Conservation (phyloP, 2,888 invertebrate genomes). For the Pseudeuparius sepicola region DNA sequence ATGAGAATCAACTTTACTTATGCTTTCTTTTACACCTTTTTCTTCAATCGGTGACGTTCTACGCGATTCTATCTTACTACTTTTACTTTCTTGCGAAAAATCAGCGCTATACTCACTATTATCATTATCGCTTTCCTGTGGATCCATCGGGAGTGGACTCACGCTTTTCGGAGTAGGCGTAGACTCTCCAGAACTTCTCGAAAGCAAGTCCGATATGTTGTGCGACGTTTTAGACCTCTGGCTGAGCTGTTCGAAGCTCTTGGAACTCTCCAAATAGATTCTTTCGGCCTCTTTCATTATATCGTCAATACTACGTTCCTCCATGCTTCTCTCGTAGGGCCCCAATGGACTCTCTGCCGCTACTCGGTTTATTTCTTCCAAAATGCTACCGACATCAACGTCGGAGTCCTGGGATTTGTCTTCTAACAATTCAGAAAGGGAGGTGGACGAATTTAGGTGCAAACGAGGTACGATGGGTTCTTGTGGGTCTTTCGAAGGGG, state of each 20-base stretch:
- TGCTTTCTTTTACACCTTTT: too few relatives aligned
- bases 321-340: conserved; percentile 37
- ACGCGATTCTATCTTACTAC: too few relatives aligned
- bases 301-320: conserved; percentile 48
- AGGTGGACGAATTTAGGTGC: not conserved
- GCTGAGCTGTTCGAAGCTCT: conserved; percentile 39
- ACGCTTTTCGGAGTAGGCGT: conserved; percentile 37
- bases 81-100: conserved; percentile 32
- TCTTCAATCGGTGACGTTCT: too few relatives aligned
- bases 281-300: conserved; percentile 49
- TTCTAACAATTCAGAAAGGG: not conserved
- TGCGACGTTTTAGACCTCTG: conserved; percentile 37
- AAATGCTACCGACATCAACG: conserved; percentile 56
- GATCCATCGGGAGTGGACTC: conserved; percentile 35
- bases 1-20: too few relatives aligned
- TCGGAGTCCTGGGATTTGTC: conserved; percentile 34
- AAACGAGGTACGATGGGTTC: conserved; percentile 9
- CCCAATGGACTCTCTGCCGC: conserved; percentile 39
- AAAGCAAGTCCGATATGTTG: conserved; percentile 33
- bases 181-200: conserved; percentile 28
- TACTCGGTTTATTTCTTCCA: conserved; percentile 55
- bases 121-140: conserved; percentile 24
- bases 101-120: conserved; percentile 33
- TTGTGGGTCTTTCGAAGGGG: conserved; percentile 23
- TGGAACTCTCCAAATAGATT: conserved; percentile 40